Evolutionary conservation across 2,113 vertebrate genomes (phyloP).

Genomic region (Condylura cristata): DNA sequence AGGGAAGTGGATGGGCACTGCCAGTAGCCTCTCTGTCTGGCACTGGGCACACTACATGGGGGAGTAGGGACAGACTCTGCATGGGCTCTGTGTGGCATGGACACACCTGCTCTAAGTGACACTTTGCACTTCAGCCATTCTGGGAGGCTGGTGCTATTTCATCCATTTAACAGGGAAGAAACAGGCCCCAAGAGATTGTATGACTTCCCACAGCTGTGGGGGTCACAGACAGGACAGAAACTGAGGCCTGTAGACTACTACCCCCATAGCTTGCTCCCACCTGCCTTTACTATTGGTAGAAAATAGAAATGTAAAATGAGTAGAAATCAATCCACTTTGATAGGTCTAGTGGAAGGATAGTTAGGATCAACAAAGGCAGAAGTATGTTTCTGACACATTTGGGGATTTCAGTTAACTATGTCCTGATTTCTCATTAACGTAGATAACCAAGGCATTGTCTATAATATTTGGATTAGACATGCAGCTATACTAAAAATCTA

Average conservation of each 20-base stretch:
- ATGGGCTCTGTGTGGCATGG: rapidly evolving
- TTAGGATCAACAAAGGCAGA: neutral
- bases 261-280: no score
- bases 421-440: neutral
- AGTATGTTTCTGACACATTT: neutral
- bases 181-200: neutral
- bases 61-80: rapidly evolving
- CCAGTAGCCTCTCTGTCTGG: neutral
- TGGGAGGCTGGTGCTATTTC: neutral
- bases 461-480: neutral
- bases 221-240: neutral
- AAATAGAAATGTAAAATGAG: neutral
- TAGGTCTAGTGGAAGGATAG: neutral
- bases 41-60: neutral
- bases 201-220: neutral
- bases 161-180: neutral
- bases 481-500: neutral
- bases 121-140: neutral
- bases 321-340: neutral
- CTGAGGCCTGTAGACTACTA: neutral
- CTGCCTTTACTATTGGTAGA: neutral
- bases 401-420: neutral
- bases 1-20: neutral
- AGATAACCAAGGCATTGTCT: neutral
- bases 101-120: no score